A percentile compares a stretch with the other conserved stretches of the same genome.
Evolutionary conservation across 2,113 vertebrate species (phyloP).

Genomic region (Morone saxatilis): DNA sequence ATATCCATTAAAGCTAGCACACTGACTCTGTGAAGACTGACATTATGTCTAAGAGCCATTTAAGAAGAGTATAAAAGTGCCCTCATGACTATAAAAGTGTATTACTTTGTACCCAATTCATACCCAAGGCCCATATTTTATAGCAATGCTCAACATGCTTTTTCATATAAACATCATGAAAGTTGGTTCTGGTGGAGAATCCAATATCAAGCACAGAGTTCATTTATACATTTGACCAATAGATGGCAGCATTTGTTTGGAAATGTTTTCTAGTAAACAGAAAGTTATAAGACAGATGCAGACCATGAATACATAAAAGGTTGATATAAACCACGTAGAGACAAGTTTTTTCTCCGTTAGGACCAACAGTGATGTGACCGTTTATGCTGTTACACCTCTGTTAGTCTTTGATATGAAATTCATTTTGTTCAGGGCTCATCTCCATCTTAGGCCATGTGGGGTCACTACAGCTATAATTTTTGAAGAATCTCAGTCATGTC

Average conservation of each 20-base stretch:
- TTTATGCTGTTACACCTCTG: not conserved
- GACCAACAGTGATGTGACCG: not conserved
- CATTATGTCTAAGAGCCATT: not conserved
- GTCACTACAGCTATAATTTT: not conserved
- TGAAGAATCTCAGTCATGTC: not conserved
- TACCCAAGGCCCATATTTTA: not conserved
- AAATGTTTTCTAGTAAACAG: slow-evolving; percentile 10
- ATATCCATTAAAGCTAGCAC: not conserved
- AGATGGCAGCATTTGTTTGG: slow-evolving; percentile 74
- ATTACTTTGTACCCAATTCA: not conserved
- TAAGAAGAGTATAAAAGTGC: not conserved
- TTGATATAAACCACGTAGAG: not conserved
- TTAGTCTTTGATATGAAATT: not conserved
- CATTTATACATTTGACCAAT: slow-evolving; percentile 36
- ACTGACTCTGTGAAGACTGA: not conserved
- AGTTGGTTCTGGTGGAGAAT: not conserved
- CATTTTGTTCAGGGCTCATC: not conserved
- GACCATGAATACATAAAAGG: not conserved
- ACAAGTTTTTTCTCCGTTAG: not conserved
- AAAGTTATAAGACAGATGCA: not conserved
- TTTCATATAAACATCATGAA: not conserved
- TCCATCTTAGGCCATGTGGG: slow-evolving; percentile 1
- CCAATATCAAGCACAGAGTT: not conserved
- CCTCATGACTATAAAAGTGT: not conserved
- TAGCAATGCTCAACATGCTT: not conserved